Evolutionary conservation across 2,113 vertebrate species (phyloP).

Genomic region (Mugil cephalus): DNA sequence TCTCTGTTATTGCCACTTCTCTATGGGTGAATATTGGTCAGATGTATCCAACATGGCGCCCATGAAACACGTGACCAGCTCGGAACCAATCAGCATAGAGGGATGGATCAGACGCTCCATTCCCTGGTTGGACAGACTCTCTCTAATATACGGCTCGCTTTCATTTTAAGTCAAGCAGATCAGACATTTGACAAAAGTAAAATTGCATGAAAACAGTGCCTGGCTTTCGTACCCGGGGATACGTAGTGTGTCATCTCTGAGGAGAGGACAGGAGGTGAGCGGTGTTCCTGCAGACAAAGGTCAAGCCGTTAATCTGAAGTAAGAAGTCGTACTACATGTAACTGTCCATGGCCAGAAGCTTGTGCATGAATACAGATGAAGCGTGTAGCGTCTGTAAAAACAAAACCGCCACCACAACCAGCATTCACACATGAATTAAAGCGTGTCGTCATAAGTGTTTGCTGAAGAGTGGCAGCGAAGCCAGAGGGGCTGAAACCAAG

Average conservation of each 20-base stretch:
- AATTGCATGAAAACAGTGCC: not conserved
- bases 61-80: too few species aligned
- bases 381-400: not conserved
- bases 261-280: not conserved
- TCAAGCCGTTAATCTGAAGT: constrained; percentile 18
- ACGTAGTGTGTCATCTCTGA: not conserved
- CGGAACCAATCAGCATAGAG: too few species aligned
- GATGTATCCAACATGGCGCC: too few species aligned
- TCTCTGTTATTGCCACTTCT: too few species aligned
- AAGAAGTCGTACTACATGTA: not conserved
- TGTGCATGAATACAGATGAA: not conserved
- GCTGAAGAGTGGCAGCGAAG: constrained; percentile 1
- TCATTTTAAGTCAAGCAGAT: too few species aligned
- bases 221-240: too few species aligned
- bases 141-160: too few species aligned
- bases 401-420: not conserved
- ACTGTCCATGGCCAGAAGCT: not conserved
- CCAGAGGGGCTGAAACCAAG: not conserved
- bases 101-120: too few species aligned
- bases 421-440: not conserved
- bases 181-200: too few species aligned
- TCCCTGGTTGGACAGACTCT: too few species aligned
- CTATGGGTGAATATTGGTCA: too few species aligned
- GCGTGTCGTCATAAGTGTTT: constrained; percentile 2
- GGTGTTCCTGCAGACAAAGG: constrained; percentile 3